Base-by-base conservation (phyloP, 2,113 vertebrate genomes). In the Amphiprion ocellaris region DNA sequence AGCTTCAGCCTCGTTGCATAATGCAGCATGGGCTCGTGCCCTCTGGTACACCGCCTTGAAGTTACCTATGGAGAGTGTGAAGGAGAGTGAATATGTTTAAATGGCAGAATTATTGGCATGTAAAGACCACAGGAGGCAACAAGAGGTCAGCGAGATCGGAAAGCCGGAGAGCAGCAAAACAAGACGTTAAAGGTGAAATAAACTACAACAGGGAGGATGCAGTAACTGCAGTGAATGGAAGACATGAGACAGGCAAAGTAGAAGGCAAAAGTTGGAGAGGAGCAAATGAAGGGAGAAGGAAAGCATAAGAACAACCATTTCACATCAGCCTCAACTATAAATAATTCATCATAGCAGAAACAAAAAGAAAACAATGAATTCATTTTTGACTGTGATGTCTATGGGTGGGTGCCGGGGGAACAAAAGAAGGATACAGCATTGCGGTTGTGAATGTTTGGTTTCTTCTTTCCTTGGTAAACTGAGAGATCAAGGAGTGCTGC, bases 1-100 rank as follows among this genome's bases (percentile, higher is more conserved):
- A 0, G 94, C 94, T 87, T 95, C 90, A 6, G 91, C 88, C 74
- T 96, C 93, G 0, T 96, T 91, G 93, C 93, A 94, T 37, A 97
- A 75, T 0, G 96, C 94, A 0, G 94, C 88, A 0, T 96, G 95
- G 0, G 96, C 96, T 30, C 92, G 92, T 0, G 94, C 95, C 2
- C 95, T 92, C 83, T 97, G 96, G 92, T 96, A 96, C 73, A 95
- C 90, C 0, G 95, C 96, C 76, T 96, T 96, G 70, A 95, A 89
- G 0, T 96, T 96, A 79, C 94, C 96, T 97, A 71, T 23, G 64
- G 46, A 50, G 49, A 11, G 28, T 7, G 41, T 75, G 53, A 67
- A 62, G 82, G 1, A 14, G 21, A 65, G 49, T 10, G 10, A 21
- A 68, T 10, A 23, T 19, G 11, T 44, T 58, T 3, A 79, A 82